These are phyloP conservation scores for Drosophila lowei DNA, from an alignment of 1,140 invertebrate species.

Conservation along the genomic window DNA sequence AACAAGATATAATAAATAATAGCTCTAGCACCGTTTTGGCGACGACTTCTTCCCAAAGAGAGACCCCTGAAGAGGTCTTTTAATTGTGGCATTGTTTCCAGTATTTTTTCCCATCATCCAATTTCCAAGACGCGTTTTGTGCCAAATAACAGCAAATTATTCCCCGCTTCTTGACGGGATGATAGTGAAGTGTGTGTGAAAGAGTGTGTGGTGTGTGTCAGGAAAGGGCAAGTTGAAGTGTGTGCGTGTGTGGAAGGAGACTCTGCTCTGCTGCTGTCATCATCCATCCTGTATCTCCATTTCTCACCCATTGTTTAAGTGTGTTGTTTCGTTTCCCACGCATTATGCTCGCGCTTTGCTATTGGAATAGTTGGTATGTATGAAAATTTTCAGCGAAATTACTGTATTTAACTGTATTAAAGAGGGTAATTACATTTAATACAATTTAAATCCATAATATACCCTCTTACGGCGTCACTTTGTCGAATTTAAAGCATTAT, in stretches of 20 bases:
- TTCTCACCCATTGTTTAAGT: slow-evolving; percentile 8
- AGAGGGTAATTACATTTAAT: neutral
- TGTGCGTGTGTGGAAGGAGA: too few species aligned
- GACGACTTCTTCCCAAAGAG: slow-evolving; percentile 52
- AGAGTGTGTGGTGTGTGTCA: too few species aligned
- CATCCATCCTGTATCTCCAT: slow-evolving; percentile 36
- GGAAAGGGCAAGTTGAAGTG: too few species aligned
- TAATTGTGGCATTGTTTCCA: slow-evolving; percentile 66
- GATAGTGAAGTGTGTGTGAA: too few species aligned
- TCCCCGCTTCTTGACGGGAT: too few species aligned
- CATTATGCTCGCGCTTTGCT: slow-evolving; percentile 54
- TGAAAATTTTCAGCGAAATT: slow-evolving; percentile 40
- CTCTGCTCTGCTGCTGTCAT: slow-evolving; percentile 37
- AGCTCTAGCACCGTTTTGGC: slow-evolving; percentile 65
- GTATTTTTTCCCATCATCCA: slow-evolving; percentile 62
- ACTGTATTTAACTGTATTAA: slow-evolving; percentile 10
- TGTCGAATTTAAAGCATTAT: too few species aligned
- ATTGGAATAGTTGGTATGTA: slow-evolving; percentile 64
- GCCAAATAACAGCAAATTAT: slow-evolving; percentile 64
- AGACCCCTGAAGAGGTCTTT: slow-evolving; percentile 29
- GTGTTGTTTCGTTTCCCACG: slow-evolving; percentile 38
- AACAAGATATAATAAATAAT: slow-evolving; percentile 73
- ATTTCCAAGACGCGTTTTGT: slow-evolving; percentile 59
- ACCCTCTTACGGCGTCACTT: too few species aligned
- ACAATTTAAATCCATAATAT: too few species aligned